phyloP scores from a whole-genome alignment of 2,797 vertebrate genomes.

The Gymnothorax reevesii region DNA sequence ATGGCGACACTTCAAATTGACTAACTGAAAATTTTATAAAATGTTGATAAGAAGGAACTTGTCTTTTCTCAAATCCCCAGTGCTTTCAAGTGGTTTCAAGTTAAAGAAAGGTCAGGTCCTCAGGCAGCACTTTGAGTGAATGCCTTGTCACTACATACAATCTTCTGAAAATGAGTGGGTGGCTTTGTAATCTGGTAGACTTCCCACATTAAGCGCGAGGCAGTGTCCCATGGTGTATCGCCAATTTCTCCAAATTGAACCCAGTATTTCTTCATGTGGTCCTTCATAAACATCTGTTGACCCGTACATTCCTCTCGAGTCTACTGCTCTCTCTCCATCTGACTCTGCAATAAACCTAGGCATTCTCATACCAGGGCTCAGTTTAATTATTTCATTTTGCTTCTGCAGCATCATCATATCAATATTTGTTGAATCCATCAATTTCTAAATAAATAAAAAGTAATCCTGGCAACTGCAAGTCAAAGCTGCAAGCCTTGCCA shows the following conservation, averaged over 20 bases:
- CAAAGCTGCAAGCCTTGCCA: neutral
- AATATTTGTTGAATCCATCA: neutral
- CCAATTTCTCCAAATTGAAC: neutral
- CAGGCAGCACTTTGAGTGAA: conserved; percentile 9
- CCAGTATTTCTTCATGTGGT: neutral
- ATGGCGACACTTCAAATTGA: neutral
- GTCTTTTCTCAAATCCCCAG: neutral
- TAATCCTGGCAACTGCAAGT: neutral
- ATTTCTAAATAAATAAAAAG: neutral
- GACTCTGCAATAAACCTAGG: neutral
- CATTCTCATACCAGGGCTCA: neutral
- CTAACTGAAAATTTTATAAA: neutral
- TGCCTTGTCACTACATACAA: conserved; percentile 1
- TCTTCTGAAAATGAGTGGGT: conserved; percentile 18
- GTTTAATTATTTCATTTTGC: neutral
- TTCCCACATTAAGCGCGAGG: conserved; percentile 14
- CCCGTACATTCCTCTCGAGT: neutral
- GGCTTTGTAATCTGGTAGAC: conserved; percentile 2
- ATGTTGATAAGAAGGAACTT: neutral
- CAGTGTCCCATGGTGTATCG: neutral
- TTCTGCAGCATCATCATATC: neutral
- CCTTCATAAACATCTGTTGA: conserved; percentile 10
- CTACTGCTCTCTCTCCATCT: neutral
- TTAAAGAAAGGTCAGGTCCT: conserved; percentile 9
- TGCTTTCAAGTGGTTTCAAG: neutral